These are phyloP conservation scores for Epistrophe grossulariae DNA, from an alignment of 2,888 invertebrate genomes.

Conservation along the genomic window DNA sequence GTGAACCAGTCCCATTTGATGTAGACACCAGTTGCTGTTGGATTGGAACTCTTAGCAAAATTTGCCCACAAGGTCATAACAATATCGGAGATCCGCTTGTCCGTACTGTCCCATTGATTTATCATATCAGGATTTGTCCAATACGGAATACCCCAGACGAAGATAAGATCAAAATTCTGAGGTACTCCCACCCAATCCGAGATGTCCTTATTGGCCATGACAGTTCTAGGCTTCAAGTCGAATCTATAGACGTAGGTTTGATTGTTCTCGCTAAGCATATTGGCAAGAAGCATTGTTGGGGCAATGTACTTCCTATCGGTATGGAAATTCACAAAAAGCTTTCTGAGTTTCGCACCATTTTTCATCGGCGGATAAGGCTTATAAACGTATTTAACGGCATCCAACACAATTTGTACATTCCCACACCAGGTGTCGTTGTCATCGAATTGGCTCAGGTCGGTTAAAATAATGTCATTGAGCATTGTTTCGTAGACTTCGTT, in stretches of 20 bases:
- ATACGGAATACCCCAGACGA: constrained; percentile 92
- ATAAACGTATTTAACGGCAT: constrained; percentile 91
- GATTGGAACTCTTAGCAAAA: constrained; percentile 90
- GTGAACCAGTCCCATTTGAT: constrained; percentile 91
- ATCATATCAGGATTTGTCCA: constrained; percentile 86
- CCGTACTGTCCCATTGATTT: constrained; percentile 90
- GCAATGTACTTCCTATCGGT: constrained; percentile 91
- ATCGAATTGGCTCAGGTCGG: constrained; percentile 86
- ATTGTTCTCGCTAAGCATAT: constrained; percentile 85
- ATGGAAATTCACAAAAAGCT: constrained; percentile 88
- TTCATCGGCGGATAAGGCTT: constrained; percentile 87
- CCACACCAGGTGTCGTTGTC: constrained; percentile 86
- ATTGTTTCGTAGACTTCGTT: constrained; percentile 85
- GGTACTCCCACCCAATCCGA: constrained; percentile 92
- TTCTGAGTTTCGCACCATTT: constrained; percentile 87
- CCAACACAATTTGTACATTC: constrained; percentile 88
- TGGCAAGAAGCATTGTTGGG: constrained; percentile 88
- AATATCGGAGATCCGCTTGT: constrained; percentile 91
- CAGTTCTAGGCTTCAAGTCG: constrained; percentile 89
- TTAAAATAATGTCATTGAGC: constrained; percentile 87
- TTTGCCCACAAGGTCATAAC: constrained; percentile 93
- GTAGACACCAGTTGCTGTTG: constrained; percentile 88
- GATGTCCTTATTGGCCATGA: constrained; percentile 87
- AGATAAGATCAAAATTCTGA: constrained; percentile 92
- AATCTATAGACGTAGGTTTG: constrained; percentile 90